Evolutionary conservation across 2,113 vertebrate genomes (phyloP).

Genomic region (Macaca nemestrina): DNA sequence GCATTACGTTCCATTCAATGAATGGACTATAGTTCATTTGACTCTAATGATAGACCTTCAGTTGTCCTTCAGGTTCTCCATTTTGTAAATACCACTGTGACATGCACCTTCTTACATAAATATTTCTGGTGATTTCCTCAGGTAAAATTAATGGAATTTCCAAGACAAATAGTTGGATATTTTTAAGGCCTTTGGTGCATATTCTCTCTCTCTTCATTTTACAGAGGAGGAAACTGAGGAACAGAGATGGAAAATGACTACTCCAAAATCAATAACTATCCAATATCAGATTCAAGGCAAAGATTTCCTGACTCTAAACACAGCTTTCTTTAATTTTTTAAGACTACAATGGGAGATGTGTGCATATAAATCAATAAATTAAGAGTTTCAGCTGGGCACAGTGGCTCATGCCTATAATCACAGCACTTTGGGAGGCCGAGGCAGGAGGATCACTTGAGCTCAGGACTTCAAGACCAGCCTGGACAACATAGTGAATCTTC

Average conservation of each 20-base stretch:
- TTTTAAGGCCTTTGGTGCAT: not conserved
- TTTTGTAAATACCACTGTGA: not conserved
- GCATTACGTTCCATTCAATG: not conserved
- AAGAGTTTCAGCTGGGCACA: not conserved
- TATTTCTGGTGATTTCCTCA: not conserved
- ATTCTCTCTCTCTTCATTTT: not conserved
- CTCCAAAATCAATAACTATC: not conserved
- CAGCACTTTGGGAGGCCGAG: too few species aligned
- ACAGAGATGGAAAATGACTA: not conserved
- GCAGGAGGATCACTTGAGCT: too few species aligned
- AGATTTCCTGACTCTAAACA: not conserved
- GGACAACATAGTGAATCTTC: too few species aligned
- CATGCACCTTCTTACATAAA: not conserved
- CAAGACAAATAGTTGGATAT: not conserved
- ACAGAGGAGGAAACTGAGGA: not conserved
- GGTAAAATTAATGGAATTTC: not conserved
- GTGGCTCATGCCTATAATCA: too few species aligned
- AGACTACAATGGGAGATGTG: not conserved
- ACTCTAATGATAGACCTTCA: not conserved
- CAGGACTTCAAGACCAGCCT: too few species aligned
- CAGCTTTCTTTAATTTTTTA: not conserved
- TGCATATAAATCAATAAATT: not conserved
- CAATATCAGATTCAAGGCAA: not conserved
- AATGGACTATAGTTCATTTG: not conserved
- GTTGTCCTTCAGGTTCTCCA: not conserved